Conservation (phyloP, 1,140 invertebrate genomes). For the Phocides pigmalion region DNA sequence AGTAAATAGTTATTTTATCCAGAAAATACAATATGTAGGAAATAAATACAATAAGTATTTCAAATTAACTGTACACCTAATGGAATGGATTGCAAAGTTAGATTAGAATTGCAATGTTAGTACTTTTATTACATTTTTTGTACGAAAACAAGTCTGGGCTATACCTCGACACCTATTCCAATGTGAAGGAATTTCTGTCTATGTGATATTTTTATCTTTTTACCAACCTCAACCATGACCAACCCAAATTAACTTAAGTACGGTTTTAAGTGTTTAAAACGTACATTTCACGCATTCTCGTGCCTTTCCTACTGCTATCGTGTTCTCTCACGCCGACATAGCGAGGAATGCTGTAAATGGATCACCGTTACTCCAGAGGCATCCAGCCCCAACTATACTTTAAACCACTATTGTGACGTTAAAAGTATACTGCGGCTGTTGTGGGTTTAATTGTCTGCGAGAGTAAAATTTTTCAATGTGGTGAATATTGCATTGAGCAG, state of each 20-base stretch:
- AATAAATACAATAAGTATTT: too few relatives aligned
- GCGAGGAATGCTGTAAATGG: conserved; percentile 9
- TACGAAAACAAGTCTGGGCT: background rate
- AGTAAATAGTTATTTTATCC: background rate
- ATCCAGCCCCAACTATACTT: background rate
- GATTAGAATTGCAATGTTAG: too few relatives aligned
- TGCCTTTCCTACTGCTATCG: background rate
- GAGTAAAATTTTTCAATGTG: too few relatives aligned
- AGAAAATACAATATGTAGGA: too few relatives aligned
- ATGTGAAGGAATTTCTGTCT: background rate
- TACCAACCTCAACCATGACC: background rate
- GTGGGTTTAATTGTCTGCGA: too few relatives aligned
- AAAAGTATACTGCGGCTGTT: too few relatives aligned
- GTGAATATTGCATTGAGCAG: too few relatives aligned
- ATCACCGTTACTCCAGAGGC: conserved; percentile 1
- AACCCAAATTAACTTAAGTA: too few relatives aligned
- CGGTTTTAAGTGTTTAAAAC: background rate
- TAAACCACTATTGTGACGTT: too few relatives aligned
- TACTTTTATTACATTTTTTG: background rate
- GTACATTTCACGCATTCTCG: conserved; percentile 13
- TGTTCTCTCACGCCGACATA: background rate
- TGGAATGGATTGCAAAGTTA: background rate
- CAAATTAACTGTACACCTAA: background rate
- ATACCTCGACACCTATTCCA: background rate
- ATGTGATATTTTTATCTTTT: background rate